These are phyloP conservation scores for Drosophila tanythrix DNA, from an alignment of 2,888 invertebrate genomes.

Conservation along the genomic window DNA sequence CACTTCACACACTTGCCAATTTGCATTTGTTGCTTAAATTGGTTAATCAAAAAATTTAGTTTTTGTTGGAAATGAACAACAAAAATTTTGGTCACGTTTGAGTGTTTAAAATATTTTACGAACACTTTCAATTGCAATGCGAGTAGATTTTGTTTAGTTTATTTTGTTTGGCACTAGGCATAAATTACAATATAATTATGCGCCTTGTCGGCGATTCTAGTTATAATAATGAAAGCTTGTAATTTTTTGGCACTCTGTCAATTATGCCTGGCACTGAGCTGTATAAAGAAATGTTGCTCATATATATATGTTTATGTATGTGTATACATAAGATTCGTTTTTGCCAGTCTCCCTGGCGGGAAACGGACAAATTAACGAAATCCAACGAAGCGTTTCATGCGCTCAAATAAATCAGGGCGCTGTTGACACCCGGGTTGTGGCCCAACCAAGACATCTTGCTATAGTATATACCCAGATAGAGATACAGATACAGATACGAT, in stretches of 20 bases:
- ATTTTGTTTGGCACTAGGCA: constrained; percentile 39
- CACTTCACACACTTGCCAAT: constrained; percentile 51
- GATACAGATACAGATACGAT: constrained; percentile 29
- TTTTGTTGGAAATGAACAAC: constrained; percentile 43
- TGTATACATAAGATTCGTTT: constrained; percentile 8
- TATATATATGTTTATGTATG: not conserved
- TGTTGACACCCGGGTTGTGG: constrained; percentile 83
- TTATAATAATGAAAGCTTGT: constrained; percentile 64
- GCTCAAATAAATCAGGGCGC: constrained; percentile 84
- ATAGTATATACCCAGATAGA: constrained; percentile 29
- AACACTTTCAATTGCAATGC: constrained; percentile 53
- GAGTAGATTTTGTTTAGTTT: constrained; percentile 34
- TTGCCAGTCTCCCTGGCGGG: constrained; percentile 60
- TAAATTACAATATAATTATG: constrained; percentile 79
- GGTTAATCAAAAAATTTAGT: constrained; percentile 36
- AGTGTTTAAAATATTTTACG: constrained; percentile 68
- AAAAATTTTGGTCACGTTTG: constrained; percentile 63
- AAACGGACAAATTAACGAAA: constrained; percentile 84
- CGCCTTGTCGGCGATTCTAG: constrained; percentile 70
- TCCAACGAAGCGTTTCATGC: constrained; percentile 84
- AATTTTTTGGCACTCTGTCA: constrained; percentile 50
- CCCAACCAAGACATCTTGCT: constrained; percentile 31
- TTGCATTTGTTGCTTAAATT: constrained; percentile 59
- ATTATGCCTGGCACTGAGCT: constrained; percentile 43
- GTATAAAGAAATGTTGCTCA: constrained; percentile 23